A percentile compares a stretch with the other conserved stretches of the same genome.
Evolutionary conservation across 2,113 vertebrate species (phyloP).

Genomic region (Marmota flaviventris): DNA sequence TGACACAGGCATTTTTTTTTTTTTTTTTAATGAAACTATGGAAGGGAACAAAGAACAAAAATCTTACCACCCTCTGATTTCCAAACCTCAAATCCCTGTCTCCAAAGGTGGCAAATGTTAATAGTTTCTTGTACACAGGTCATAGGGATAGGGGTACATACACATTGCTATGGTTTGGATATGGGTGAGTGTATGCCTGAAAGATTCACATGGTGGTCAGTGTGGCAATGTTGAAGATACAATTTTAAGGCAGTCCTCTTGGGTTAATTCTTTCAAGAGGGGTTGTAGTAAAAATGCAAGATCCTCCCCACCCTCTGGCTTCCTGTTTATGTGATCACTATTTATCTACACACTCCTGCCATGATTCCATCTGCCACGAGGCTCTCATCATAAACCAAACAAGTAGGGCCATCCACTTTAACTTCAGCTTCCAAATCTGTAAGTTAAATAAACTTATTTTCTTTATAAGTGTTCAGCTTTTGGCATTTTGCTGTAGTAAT

Average conservation of each 20-base stretch:
- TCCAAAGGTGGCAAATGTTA: neutral
- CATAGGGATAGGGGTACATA: neutral
- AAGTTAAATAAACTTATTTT: no score
- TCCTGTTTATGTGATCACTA: neutral
- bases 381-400: neutral
- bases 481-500: no score
- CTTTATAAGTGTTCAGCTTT: no score
- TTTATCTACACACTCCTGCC: neutral
- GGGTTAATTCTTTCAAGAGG: neutral
- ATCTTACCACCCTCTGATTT: neutral
- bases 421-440: neutral
- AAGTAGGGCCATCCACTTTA: neutral
- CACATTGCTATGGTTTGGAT: neutral
- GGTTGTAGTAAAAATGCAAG: neutral
- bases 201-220: neutral
- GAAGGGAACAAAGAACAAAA: constrained; percentile 38
- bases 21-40: neutral
- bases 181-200: neutral
- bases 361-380: neutral
- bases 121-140: neutral
- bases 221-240: no score
- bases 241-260: neutral
- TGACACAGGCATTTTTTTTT: neutral
- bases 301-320: neutral
- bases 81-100: neutral